Percentiles rank a stretch among this genome's conserved stretches.
Conservation (phyloP, 2,888 invertebrate genomes). For the Cataglyphis albicans region DNA sequence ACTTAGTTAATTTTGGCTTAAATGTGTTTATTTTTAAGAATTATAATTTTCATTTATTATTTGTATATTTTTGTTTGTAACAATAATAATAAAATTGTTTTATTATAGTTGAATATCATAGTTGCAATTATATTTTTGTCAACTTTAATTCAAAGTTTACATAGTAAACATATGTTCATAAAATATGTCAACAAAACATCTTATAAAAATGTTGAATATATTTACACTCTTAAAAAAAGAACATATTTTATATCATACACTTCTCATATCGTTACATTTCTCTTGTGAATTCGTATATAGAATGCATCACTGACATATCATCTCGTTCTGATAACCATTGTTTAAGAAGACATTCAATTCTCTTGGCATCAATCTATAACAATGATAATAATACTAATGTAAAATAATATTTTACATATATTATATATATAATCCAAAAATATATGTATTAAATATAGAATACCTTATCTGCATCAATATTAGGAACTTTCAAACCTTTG, state of each 20-base stretch:
- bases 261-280: neutral
- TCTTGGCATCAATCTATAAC: constrained; percentile 71
- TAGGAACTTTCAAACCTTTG: constrained; percentile 61
- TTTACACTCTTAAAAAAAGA: neutral
- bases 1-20: too few relatives aligned
- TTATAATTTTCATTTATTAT: neutral
- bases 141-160: constrained; percentile 3
- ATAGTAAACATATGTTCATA: neutral
- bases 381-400: neutral
- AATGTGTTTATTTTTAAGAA: neutral
- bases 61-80: neutral
- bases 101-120: neutral
- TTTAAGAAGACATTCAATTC: constrained; percentile 70
- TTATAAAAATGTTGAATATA: neutral
- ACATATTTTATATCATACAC: neutral
- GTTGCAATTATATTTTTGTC: neutral
- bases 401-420: neutral
- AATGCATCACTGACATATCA: constrained; percentile 75
- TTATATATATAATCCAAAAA: constrained; percentile 12
- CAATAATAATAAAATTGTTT: too few relatives aligned
- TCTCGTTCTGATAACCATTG: constrained; percentile 74
- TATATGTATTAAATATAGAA: neutral
- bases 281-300: constrained; percentile 67
- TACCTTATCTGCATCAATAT: constrained; percentile 58
- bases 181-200: neutral